These are phyloP conservation scores for Trissoscelio sp. DNA, from an alignment of 2,888 invertebrate genomes.

Conservation along the genomic window DNA sequence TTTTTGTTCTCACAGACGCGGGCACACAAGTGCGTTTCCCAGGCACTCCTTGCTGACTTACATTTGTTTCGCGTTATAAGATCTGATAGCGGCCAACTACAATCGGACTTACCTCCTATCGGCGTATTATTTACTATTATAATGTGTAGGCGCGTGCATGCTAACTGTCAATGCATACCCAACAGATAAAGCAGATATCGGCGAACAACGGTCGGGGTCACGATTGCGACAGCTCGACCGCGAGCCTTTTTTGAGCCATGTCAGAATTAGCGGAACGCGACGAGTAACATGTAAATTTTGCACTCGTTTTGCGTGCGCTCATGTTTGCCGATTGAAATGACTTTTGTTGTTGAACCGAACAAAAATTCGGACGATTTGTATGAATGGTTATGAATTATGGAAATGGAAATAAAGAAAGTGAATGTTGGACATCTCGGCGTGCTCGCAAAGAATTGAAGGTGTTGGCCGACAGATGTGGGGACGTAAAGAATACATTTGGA, in stretches of 20 bases:
- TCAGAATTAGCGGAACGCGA: constrained; percentile 46
- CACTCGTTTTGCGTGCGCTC: constrained; percentile 12
- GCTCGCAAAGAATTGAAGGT: neutral
- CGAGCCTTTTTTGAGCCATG: constrained; percentile 49
- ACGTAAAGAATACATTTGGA: neutral
- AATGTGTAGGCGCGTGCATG: constrained; percentile 76
- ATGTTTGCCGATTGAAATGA: constrained; percentile 4
- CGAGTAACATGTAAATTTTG: constrained; percentile 58
- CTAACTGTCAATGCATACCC: constrained; percentile 74
- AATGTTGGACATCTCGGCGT: constrained; percentile 27
- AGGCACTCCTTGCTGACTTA: constrained; percentile 77
- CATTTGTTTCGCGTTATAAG: constrained; percentile 70
- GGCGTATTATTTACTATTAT: constrained; percentile 78
- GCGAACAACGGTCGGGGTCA: constrained; percentile 73
- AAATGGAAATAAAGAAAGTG: constrained; percentile 7
- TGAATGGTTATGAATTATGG: constrained; percentile 34
- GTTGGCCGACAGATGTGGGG: constrained; percentile 7
- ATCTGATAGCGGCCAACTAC: constrained; percentile 80
- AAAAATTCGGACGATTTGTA: constrained; percentile 16
- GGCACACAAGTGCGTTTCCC: constrained; percentile 76
- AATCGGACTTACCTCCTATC: constrained; percentile 78
- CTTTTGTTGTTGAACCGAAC: constrained; percentile 5
- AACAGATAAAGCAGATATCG: constrained; percentile 74
- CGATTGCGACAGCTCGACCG: constrained; percentile 73
- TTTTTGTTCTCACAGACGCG: constrained; percentile 58